Evolutionary conservation across 64 coral and sea anemone genomes (phyloP).

Genomic region (Dendronephthya gigantea): DNA sequence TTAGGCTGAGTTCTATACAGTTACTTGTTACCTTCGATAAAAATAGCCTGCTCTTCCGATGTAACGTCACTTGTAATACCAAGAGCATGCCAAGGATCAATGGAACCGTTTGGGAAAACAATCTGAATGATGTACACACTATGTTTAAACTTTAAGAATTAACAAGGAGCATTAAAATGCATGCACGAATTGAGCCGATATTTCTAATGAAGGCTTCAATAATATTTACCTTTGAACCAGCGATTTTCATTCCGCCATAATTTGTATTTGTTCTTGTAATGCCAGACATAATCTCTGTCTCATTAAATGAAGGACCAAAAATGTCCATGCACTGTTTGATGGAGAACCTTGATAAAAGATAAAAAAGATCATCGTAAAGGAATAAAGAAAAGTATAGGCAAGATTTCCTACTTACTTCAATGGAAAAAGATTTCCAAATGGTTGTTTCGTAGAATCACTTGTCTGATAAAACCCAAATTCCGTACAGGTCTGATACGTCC

Average conservation of each 20-base stretch:
- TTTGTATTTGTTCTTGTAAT: slow-evolving; percentile 78
- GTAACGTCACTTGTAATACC: slow-evolving; percentile 58
- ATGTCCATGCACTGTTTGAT: slow-evolving; percentile 89
- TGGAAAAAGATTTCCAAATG: slow-evolving; percentile 86
- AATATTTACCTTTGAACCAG: slow-evolving; percentile 9
- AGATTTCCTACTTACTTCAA: slow-evolving; percentile 45
- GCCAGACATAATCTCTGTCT: slow-evolving; percentile 58
- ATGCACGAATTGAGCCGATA: too few relatives aligned
- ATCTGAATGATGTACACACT: slow-evolving; percentile 41
- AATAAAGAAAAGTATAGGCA: not conserved
- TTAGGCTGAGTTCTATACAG: not conserved
- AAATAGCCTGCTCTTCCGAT: slow-evolving; percentile 61
- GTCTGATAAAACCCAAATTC: slow-evolving; percentile 98
- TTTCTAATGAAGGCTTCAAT: too few relatives aligned
- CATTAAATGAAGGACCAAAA: slow-evolving; percentile 69
- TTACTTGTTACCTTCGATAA: slow-evolving; percentile 57
- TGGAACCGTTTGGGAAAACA: slow-evolving; percentile 95
- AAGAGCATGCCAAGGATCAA: slow-evolving; percentile 92
- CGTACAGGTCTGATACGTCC: slow-evolving; percentile 96
- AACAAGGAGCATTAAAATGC: too few relatives aligned
- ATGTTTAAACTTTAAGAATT: not conserved
- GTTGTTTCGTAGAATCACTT: slow-evolving; percentile 63
- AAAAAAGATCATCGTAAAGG: not conserved
- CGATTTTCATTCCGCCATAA: slow-evolving; percentile 74
- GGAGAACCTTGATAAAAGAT: slow-evolving; percentile 42